Evolutionary conservation across 2,888 invertebrate genomes (phyloP).

Genomic region (Drosophila demipolita): DNA sequence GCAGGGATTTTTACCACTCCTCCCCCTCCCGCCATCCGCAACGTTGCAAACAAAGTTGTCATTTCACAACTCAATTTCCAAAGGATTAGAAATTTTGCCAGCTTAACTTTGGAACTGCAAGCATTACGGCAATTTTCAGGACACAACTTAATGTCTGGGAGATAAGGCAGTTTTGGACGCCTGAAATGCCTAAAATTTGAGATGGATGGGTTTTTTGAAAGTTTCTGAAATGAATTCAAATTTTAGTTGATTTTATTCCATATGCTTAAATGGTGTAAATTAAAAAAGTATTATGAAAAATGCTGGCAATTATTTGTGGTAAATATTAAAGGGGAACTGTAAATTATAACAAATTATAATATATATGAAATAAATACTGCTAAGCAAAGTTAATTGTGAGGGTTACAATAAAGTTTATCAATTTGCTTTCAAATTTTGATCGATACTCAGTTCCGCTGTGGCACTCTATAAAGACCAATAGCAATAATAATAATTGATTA

Average conservation of each 20-base stretch:
- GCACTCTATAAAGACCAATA: not conserved
- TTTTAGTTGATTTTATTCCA: not conserved
- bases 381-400: not conserved
- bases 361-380: not conserved
- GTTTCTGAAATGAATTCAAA: not conserved
- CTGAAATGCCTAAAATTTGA: not conserved
- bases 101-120: slow-evolving; percentile 40
- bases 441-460: not conserved
- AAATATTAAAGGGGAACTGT: no score
- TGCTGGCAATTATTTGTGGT: not conserved
- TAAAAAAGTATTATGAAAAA: not conserved
- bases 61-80: slow-evolving; percentile 60
- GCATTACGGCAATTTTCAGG: slow-evolving; percentile 12
- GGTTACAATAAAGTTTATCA: not conserved
- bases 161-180: not conserved
- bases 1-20: slow-evolving; percentile 25
- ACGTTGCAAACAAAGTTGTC: slow-evolving; percentile 39
- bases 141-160: slow-evolving; percentile 13
- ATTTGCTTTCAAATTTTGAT: not conserved
- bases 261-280: not conserved
- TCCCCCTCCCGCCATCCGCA: not conserved
- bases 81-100: slow-evolving; percentile 52
- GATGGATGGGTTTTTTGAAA: not conserved
- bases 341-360: no score
- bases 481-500: not conserved